These are phyloP conservation scores for Sisyra nigra DNA, from an alignment of 2,888 invertebrate genomes.

Conservation along the genomic window DNA sequence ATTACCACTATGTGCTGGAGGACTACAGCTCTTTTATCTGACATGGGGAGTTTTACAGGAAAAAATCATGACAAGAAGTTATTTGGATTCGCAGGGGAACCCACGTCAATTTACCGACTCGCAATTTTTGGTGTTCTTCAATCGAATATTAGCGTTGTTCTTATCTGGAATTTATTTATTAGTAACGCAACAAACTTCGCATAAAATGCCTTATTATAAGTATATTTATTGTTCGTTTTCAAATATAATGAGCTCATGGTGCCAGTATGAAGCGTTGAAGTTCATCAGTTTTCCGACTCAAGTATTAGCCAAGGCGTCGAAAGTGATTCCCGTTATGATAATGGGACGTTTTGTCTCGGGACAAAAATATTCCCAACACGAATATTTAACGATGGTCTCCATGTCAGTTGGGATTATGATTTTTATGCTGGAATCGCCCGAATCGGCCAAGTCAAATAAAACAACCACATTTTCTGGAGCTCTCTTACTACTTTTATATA, in stretches of 20 bases:
- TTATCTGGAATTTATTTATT: constrained; percentile 50
- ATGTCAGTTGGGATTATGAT: constrained; percentile 88
- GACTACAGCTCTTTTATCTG: constrained; percentile 79
- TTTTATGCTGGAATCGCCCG: constrained; percentile 71
- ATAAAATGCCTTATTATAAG: constrained; percentile 79
- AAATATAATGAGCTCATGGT: constrained; percentile 98
- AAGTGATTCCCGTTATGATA: constrained; percentile 94
- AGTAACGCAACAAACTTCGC: constrained; percentile 41
- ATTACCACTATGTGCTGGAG: constrained; percentile 64
- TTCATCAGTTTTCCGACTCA: constrained; percentile 97
- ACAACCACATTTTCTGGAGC: constrained; percentile 47
- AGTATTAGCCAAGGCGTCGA: constrained; percentile 89
- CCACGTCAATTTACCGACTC: constrained; percentile 73
- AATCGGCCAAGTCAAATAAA: constrained; percentile 22
- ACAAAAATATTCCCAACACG: constrained; percentile 73
- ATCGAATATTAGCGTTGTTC: constrained; percentile 73
- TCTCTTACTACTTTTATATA: constrained; percentile 73
- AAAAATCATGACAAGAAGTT: constrained; percentile 77
- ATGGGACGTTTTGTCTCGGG: constrained; percentile 90
- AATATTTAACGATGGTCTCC: constrained; percentile 78
- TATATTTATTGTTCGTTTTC: constrained; percentile 93
- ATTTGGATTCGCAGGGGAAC: constrained; percentile 14
- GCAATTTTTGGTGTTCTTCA: constrained; percentile 92
- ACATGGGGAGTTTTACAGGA: constrained; percentile 97
- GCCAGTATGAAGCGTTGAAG: constrained; percentile 97